Conservation (phyloP, 2,888 invertebrate genomes). For the Philereme vetulata region DNA sequence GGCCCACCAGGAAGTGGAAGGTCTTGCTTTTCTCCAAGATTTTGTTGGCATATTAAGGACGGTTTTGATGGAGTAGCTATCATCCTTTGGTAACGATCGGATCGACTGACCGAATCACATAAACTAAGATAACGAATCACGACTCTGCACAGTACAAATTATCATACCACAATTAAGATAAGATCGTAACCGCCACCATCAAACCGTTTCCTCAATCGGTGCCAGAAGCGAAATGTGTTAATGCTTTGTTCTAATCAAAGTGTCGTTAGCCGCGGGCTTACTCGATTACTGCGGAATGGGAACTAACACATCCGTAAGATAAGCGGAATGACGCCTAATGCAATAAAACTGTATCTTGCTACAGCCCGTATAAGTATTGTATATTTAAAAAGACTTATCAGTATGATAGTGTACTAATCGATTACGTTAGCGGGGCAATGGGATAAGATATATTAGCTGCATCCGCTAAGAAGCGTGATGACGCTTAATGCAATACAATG, state of each 20-base stretch:
- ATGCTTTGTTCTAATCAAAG: slow-evolving; percentile 69
- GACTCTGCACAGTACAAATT: slow-evolving; percentile 27
- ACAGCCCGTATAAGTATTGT: background rate
- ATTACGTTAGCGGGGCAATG: no score
- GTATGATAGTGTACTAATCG: no score
- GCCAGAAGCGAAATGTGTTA: slow-evolving; percentile 54
- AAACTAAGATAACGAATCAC: slow-evolving; percentile 20
- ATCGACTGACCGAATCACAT: slow-evolving; percentile 7
- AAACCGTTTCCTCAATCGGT: slow-evolving; percentile 39
- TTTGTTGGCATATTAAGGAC: no score
- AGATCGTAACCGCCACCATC: slow-evolving; percentile 33
- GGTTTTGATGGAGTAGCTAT: no score
- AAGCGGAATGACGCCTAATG: slow-evolving; percentile 40
- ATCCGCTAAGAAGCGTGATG: no score
- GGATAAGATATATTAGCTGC: no score
- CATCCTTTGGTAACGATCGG: background rate
- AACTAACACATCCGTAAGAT: slow-evolving; percentile 64
- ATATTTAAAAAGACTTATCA: no score
- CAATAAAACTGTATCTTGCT: slow-evolving; percentile 32
- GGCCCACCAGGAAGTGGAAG: no score
- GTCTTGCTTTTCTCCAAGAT: no score
- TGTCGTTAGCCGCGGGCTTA: slow-evolving; percentile 65
- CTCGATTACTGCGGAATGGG: slow-evolving; percentile 70
- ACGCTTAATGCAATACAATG: no score
- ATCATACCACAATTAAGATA: slow-evolving; percentile 33